phyloP scores from a whole-genome alignment of 2,797 vertebrate genomes.

The Buceros bicornis region DNA sequence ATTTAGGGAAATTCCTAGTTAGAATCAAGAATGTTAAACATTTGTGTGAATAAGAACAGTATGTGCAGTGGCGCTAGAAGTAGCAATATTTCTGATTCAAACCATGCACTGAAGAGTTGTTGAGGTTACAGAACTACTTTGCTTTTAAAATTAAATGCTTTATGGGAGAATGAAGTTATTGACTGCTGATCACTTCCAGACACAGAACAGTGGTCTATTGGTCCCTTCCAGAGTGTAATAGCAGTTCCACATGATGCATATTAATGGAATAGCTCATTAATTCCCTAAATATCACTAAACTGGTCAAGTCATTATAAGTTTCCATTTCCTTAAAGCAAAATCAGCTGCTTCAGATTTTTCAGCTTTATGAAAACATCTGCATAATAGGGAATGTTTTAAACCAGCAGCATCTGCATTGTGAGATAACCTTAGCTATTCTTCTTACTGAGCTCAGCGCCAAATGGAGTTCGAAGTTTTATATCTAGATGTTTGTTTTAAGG shows the following conservation, averaged over 20 bases:
- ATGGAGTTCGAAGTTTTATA: not conserved
- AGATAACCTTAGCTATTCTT: not conserved
- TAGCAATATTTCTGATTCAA: constrained; percentile 62
- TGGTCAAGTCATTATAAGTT: constrained; percentile 14
- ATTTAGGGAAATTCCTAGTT: constrained; percentile 54
- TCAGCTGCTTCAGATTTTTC: constrained; percentile 25
- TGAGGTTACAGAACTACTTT: constrained; percentile 56
- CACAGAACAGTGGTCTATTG: not conserved
- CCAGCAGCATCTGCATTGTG: not conserved
- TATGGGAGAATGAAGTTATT: constrained; percentile 44
- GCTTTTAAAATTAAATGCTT: constrained; percentile 32
- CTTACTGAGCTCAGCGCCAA: not conserved
- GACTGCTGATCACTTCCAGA: constrained; percentile 64
- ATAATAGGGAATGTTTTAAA: constrained; percentile 11
- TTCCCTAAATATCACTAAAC: constrained; percentile 30
- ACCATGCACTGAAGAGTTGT: constrained; percentile 28
- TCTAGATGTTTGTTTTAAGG: not conserved
- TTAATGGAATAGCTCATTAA: constrained; percentile 57
- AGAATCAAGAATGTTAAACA: constrained; percentile 62
- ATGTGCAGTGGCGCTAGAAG: constrained; percentile 47
- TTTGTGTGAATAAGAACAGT: constrained; percentile 56
- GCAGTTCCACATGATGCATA: not conserved
- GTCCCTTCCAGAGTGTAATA: constrained; percentile 2
- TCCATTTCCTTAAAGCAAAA: constrained; percentile 27
- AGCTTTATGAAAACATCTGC: not conserved